A percentile compares a stretch with the other conserved stretches of the same genome.
Conservation (phyloP, 37 sponge, comb jelly and placozoan genomes). For the Mnemiopsis leidyi region DNA sequence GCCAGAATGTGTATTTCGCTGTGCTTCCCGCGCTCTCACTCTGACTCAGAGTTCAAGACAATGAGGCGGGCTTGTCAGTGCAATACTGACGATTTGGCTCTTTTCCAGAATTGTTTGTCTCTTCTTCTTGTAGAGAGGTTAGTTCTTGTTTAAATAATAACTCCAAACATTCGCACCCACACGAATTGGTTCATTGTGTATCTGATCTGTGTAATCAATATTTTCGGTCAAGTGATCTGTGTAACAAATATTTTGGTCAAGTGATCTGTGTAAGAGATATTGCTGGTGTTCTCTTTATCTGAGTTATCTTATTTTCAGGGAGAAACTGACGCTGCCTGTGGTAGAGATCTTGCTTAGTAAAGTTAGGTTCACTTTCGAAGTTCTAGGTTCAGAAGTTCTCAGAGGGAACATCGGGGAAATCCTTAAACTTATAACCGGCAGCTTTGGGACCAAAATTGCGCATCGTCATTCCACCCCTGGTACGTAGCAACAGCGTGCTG, state of each 20-base stretch:
- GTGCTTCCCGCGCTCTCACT: slow-evolving; percentile 43
- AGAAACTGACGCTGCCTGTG: not conserved
- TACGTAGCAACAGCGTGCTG: too few relatives aligned
- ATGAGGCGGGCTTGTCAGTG: slow-evolving; percentile 57
- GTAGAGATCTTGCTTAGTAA: not conserved
- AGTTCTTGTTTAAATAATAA: too few relatives aligned
- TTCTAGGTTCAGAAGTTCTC: not conserved
- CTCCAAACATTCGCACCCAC: too few relatives aligned
- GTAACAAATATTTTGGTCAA: not conserved
- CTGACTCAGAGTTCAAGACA: not conserved
- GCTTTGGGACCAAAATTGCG: slow-evolving; percentile 25
- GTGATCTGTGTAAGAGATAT: too few relatives aligned
- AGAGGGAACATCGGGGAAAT: slow-evolving; percentile 29
- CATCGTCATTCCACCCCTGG: not conserved
- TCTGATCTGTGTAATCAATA: not conserved
- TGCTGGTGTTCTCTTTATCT: too few relatives aligned
- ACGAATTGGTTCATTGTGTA: too few relatives aligned
- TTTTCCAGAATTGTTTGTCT: slow-evolving; percentile 34
- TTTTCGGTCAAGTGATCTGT: not conserved
- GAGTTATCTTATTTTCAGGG: slow-evolving; percentile 10
- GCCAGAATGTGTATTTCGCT: slow-evolving; percentile 23
- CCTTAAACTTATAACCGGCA: not conserved
- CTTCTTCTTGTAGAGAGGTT: slow-evolving; percentile 28
- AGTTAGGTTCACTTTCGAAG: not conserved
- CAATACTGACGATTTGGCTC: slow-evolving; percentile 5